These are phyloP conservation scores for Crioceris asparagi DNA, from an alignment of 2,888 invertebrate species.

Conservation along the genomic window DNA sequence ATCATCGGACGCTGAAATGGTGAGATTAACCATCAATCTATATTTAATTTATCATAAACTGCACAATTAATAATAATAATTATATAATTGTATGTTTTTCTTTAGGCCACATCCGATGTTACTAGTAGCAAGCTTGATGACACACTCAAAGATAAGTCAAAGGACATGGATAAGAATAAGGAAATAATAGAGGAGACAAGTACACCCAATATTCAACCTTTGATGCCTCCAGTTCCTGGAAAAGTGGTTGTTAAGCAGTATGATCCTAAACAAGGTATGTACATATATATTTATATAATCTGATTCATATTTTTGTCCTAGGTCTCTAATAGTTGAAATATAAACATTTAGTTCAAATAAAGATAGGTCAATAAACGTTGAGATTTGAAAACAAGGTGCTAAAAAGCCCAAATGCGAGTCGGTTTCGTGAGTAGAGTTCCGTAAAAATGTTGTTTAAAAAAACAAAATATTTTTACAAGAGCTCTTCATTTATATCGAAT, in stretches of 20 bases:
- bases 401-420: too few species aligned
- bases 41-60: not conserved
- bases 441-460: too few species aligned
- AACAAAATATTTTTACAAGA: too few species aligned
- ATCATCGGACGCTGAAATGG: not conserved
- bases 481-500: too few species aligned
- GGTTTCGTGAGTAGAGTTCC: too few species aligned
- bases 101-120: conserved; percentile 36
- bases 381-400: too few species aligned
- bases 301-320: too few species aligned
- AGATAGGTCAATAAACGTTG: too few species aligned
- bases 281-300: not conserved
- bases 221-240: conserved; percentile 78
- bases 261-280: conserved; percentile 75
- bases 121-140: conserved; percentile 59
- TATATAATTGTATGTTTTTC: not conserved
- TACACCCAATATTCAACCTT: conserved; percentile 42
- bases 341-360: too few species aligned
- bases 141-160: conserved; percentile 42
- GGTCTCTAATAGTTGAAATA: too few species aligned
- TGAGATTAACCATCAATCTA: not conserved
- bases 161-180: too few species aligned
- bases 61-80: not conserved
- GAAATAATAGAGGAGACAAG: conserved; percentile 29
- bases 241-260: conserved; percentile 95